A percentile compares a stretch with the other conserved stretches of the same genome.
Conservation (phyloP, 2,113 vertebrate species). For the Vireo altiloquus region DNA sequence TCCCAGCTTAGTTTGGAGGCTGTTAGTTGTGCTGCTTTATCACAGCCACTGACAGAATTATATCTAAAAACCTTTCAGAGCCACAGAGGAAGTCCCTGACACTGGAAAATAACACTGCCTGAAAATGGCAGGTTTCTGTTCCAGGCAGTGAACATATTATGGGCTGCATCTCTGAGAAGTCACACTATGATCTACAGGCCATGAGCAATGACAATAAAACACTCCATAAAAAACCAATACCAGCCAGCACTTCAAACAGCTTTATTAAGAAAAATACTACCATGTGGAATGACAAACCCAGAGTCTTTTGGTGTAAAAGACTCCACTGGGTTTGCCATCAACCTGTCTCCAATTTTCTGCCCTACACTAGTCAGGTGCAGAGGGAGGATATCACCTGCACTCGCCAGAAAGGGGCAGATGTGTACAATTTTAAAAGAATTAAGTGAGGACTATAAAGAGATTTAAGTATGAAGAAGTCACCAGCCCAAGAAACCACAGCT, state of each 20-base stretch:
- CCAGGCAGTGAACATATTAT: fast-evolving
- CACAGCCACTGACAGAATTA: background rate
- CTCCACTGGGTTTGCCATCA: background rate
- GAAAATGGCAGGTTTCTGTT: background rate
- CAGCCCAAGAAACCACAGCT: background rate
- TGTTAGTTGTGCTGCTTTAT: background rate
- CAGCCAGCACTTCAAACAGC: conserved; percentile 32
- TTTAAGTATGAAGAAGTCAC: background rate
- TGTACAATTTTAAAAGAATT: background rate
- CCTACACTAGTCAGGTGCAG: background rate
- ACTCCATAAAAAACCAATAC: background rate
- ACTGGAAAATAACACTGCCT: background rate
- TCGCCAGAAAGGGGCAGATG: background rate
- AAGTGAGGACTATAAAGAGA: background rate
- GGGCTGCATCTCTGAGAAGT: background rate
- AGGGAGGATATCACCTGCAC: background rate
- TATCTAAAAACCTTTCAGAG: background rate
- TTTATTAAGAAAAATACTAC: conserved; percentile 38
- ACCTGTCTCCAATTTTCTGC: background rate
- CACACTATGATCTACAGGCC: conserved; percentile 1
- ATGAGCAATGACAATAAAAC: conserved; percentile 17
- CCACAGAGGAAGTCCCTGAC: background rate
- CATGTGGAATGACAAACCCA: background rate
- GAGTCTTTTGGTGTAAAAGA: background rate
- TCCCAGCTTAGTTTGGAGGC: background rate